Conservation (phyloP, 1,140 invertebrate species). For the Scaptomyza montana region DNA sequence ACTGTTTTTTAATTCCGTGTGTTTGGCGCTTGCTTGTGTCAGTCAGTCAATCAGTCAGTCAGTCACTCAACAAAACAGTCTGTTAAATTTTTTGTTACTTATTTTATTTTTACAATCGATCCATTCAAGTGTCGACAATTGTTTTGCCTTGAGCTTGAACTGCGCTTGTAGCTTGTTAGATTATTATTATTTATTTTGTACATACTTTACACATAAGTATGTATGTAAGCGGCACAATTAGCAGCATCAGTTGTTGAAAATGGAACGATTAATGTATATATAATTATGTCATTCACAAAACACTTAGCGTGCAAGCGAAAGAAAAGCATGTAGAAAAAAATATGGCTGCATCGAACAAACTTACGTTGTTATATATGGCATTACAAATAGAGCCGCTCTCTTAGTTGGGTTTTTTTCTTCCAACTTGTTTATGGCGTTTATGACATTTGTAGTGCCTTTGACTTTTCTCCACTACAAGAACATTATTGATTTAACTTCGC, state of each 20-base stretch:
- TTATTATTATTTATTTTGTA: neutral
- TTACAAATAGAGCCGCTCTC: slow-evolving; percentile 24
- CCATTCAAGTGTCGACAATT: slow-evolving; percentile 15
- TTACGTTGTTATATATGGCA: slow-evolving; percentile 32
- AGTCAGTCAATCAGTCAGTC: slow-evolving; percentile 29
- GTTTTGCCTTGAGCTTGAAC: slow-evolving; percentile 49
- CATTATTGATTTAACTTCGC: slow-evolving; percentile 46
- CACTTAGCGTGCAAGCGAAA: slow-evolving; percentile 8
- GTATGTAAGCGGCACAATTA: slow-evolving; percentile 4
- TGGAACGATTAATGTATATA: slow-evolving; percentile 9
- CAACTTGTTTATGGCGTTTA: slow-evolving; percentile 47
- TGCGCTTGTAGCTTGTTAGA: slow-evolving; percentile 3
- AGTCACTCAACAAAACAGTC: slow-evolving; percentile 17
- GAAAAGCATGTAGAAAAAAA: neutral
- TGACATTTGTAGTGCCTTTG: slow-evolving; percentile 43
- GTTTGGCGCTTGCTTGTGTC: slow-evolving; percentile 32
- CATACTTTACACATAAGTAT: neutral
- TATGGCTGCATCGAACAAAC: slow-evolving; percentile 17
- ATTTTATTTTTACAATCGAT: slow-evolving; percentile 7
- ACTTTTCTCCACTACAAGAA: slow-evolving; percentile 28
- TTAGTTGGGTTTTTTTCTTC: slow-evolving; percentile 7
- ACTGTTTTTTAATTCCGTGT: slow-evolving; percentile 14
- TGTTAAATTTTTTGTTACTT: slow-evolving; percentile 11
- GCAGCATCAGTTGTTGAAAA: neutral
- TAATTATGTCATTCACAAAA: slow-evolving; percentile 30